Evolutionary conservation across 2,113 vertebrate genomes (phyloP).

Genomic region (Salminus brasiliensis): DNA sequence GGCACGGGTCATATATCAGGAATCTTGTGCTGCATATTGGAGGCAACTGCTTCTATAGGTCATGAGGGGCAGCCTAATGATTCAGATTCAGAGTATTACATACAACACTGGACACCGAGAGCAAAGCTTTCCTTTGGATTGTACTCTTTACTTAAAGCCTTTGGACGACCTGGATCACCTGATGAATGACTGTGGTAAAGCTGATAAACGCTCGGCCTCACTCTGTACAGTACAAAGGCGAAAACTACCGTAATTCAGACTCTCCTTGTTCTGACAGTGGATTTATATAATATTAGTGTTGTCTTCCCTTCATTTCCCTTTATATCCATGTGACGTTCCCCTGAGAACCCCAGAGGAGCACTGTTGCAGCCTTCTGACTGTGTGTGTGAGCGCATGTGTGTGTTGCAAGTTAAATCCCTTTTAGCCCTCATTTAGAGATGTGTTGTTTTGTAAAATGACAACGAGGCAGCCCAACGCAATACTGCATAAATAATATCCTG

Average conservation of each 20-base stretch:
- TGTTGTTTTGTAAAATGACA: too few relatives aligned
- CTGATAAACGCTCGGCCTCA: too few relatives aligned
- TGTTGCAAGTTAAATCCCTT: not conserved
- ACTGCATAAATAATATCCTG: too few relatives aligned
- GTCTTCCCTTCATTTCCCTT: not conserved
- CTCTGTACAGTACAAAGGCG: not conserved
- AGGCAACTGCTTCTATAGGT: not conserved
- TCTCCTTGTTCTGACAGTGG: not conserved
- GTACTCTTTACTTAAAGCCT: not conserved
- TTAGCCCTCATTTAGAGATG: not conserved
- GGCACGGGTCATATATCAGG: not conserved
- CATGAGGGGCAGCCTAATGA: not conserved
- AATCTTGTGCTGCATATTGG: constrained; percentile 14
- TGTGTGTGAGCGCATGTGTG: not conserved
- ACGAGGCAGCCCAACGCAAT: too few relatives aligned
- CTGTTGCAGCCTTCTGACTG: not conserved
- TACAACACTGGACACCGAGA: not conserved
- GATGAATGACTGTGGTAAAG: not conserved
- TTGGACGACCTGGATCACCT: not conserved
- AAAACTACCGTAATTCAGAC: not conserved
- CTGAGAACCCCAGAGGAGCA: not conserved
- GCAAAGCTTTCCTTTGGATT: not conserved
- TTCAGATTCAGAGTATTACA: not conserved
- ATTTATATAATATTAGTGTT: not conserved
- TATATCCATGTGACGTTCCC: not conserved